Base-by-base conservation (phyloP, 1,140 invertebrate genomes). In the Mamestra configurata region DNA sequence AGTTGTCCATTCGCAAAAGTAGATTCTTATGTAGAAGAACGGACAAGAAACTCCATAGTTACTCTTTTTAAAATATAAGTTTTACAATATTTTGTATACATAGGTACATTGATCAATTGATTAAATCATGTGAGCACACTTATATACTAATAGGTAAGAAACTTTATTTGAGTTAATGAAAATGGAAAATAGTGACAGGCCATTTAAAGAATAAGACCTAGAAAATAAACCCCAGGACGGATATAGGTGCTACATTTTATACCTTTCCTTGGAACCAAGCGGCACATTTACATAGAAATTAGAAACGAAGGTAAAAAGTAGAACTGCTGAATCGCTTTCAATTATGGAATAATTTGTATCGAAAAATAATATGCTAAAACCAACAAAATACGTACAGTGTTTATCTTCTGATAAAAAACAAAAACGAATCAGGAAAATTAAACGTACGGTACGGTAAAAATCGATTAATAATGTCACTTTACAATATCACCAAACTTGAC, bases 331-430 rank as follows among this genome's bases (percentile, higher is more conserved):
- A 49, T 49, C 43, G 15, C n/a, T n/a, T 49, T 11, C 43, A 49
- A 49, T 49, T n/a, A 49, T 15, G 13, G 43, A 49, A 46, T 46
- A 46, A 46, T 49, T 49, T 49, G 43, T 49, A n/a, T 49, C 51
- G 18, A 2, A 0, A 20, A 55, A 10, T 11, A 55, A 55, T 55
- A 55, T n/a, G 3, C 1, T n/a, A 46, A n/a, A 49, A 49, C 40
- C 11, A 49, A 49, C 43, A n/a, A n/a, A 49, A 49, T 24, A 55
- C 20, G 13, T n/a, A 55, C 7, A 22, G 22, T 55, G 18, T 11
- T 22, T 57, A 15, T 24, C 6, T 40, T 5, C 1, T 8, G 18
- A 66, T 66, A 35, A 20, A n/a, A 66, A 64, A 18, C 7, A 40
- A 66, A 66, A 40, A 40, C 61, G 22, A 20, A 22, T 13, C 31